These are phyloP conservation scores for Cylloceria caligata DNA, from an alignment of 2,888 invertebrate genomes.

Conservation along the genomic window DNA sequence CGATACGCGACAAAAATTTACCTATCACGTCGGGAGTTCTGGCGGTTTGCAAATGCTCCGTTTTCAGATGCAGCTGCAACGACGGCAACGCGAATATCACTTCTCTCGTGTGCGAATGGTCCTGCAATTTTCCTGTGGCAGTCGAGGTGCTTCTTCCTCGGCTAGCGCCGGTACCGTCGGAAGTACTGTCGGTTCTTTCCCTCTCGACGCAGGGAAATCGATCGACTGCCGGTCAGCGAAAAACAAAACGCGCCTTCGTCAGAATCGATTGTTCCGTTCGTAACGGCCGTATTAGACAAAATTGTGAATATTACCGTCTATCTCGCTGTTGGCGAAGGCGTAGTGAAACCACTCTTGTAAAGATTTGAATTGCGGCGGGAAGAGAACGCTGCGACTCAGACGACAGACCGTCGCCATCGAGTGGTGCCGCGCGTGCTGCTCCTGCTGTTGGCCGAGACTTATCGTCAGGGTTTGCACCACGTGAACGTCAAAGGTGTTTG, in stretches of 20 bases:
- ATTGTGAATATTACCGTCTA: slow-evolving; percentile 89
- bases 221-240: slow-evolving; percentile 89
- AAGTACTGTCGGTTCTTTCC: slow-evolving; percentile 87
- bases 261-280: neutral
- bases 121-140: slow-evolving; percentile 88
- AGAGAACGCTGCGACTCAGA: slow-evolving; percentile 95
- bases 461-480: slow-evolving; percentile 96
- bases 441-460: slow-evolving; percentile 91
- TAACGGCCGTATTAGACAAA: slow-evolving; percentile 70
- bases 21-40: slow-evolving; percentile 89
- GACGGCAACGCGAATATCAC: slow-evolving; percentile 98
- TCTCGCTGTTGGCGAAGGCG: slow-evolving; percentile 97
- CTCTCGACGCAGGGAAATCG: slow-evolving; percentile 95
- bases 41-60: slow-evolving; percentile 94
- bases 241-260: neutral
- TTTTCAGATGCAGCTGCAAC: slow-evolving; percentile 96
- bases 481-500: slow-evolving; percentile 89
- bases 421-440: slow-evolving; percentile 89
- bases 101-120: slow-evolving; percentile 94
- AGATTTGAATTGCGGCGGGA: slow-evolving; percentile 97
- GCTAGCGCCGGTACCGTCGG: slow-evolving; percentile 82
- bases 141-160: slow-evolving; percentile 85
- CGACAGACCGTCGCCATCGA: slow-evolving; percentile 98
- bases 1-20: slow-evolving; percentile 74
- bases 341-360: slow-evolving; percentile 98